A percentile compares a stretch with the other conserved stretches of the same genome.
phyloP scores from a whole-genome alignment of 2,113 vertebrate species.

The Takifugu flavidus region DNA sequence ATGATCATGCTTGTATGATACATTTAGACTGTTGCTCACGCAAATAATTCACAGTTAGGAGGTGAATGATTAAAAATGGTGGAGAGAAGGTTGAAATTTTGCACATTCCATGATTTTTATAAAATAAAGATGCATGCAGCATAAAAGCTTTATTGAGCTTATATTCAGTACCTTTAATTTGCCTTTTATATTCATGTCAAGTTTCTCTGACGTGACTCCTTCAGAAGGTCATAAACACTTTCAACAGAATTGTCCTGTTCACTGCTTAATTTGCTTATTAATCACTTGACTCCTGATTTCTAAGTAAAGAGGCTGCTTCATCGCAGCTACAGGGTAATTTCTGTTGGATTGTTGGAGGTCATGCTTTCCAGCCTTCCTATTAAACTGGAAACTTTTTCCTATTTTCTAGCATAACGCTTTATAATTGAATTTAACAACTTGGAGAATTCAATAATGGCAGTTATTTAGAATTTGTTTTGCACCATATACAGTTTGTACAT shows the following conservation, averaged over 20 bases:
- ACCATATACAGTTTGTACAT: no score
- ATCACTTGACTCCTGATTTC: constrained; percentile 28
- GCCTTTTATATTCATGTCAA: background rate
- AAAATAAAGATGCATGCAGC: no score
- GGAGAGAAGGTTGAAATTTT: no score
- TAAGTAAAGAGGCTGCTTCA: constrained; percentile 18
- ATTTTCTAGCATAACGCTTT: constrained; percentile 13
- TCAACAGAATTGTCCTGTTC: constrained; percentile 3
- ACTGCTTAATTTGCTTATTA: constrained; percentile 15
- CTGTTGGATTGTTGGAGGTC: background rate
- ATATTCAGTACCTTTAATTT: no score
- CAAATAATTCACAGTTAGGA: no score
- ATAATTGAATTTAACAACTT: constrained; percentile 35
- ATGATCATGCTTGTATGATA: no score
- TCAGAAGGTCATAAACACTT: background rate
- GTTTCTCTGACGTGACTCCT: background rate
- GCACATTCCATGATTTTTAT: no score
- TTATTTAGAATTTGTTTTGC: no score
- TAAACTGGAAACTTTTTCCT: background rate
- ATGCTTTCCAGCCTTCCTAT: background rate
- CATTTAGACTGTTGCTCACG: no score
- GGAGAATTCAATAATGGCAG: background rate
- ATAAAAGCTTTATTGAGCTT: no score
- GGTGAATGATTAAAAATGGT: no score
- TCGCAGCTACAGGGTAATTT: background rate